These are phyloP conservation scores for Aleiodes testaceus DNA, from an alignment of 2,888 invertebrate species.

Conservation along the genomic window DNA sequence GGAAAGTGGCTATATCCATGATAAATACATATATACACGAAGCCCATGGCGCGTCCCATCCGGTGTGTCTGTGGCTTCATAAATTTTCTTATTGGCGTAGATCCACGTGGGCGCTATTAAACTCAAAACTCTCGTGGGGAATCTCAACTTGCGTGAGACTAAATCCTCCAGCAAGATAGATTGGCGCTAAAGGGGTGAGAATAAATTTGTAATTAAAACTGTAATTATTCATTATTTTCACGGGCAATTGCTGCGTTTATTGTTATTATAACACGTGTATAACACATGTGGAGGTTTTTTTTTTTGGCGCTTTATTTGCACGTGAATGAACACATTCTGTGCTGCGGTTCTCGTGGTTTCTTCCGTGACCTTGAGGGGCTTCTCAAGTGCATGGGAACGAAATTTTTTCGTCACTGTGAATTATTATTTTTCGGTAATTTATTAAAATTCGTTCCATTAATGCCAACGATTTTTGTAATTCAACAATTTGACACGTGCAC, in stretches of 20 bases:
- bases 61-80: slow-evolving; percentile 51
- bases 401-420: background rate
- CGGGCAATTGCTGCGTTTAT: no score
- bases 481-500: slow-evolving; percentile 13
- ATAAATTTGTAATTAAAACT: slow-evolving; percentile 3
- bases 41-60: slow-evolving; percentile 50
- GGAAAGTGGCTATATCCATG: slow-evolving; percentile 1
- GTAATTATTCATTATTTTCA: background rate
- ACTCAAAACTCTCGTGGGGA: slow-evolving; percentile 6
- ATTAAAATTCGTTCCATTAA: no score
- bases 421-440: background rate
- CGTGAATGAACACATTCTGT: slow-evolving; percentile 6
- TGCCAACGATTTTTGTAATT: slow-evolving; percentile 26
- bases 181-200: slow-evolving; percentile 10
- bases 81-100: slow-evolving; percentile 51
- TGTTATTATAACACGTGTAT: background rate
- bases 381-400: slow-evolving; percentile 21
- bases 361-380: slow-evolving; percentile 25
- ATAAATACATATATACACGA: slow-evolving; percentile 39
- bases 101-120: slow-evolving; percentile 41
- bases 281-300: background rate
- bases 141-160: slow-evolving; percentile 17
- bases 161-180: slow-evolving; percentile 2
- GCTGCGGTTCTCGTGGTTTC: slow-evolving; percentile 15
- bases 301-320: background rate